A percentile compares a stretch with the other conserved stretches of the same genome.
phyloP scores from a whole-genome alignment of 2,888 invertebrate genomes.

The Aproaerema taeniolella region DNA sequence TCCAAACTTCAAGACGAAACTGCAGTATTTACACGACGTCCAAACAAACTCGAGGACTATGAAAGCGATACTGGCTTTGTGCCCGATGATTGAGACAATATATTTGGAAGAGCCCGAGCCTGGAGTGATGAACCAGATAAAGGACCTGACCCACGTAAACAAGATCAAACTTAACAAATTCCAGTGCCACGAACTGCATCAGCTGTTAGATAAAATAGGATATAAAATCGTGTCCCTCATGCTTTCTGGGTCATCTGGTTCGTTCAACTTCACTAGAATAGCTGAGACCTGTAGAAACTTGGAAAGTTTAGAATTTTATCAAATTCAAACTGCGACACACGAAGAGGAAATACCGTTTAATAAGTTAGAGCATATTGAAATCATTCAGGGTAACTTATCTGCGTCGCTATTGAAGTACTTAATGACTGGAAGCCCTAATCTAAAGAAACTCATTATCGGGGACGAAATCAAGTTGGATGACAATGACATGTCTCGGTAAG shows the following conservation, averaged over 20 bases:
- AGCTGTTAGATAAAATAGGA: constrained; percentile 75
- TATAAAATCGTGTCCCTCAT: constrained; percentile 74
- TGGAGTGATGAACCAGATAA: constrained; percentile 70
- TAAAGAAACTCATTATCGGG: constrained; percentile 80
- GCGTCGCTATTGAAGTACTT: constrained; percentile 77
- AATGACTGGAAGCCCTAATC: constrained; percentile 77
- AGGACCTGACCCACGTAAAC: constrained; percentile 63
- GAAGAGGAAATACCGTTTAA: constrained; percentile 76
- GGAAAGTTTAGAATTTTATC: constrained; percentile 80
- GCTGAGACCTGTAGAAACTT: constrained; percentile 78
- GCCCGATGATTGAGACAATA: constrained; percentile 80
- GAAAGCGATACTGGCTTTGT: constrained; percentile 77
- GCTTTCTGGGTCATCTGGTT: constrained; percentile 76
- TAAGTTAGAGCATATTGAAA: constrained; percentile 80
- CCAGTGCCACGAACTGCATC: constrained; percentile 78
- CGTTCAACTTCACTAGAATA: constrained; percentile 77
- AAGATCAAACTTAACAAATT: constrained; percentile 81
- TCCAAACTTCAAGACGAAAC: constrained; percentile 76
- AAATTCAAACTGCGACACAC: constrained; percentile 79
- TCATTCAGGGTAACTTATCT: constrained; percentile 80
- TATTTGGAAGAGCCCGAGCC: constrained; percentile 80
- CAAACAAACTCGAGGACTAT: constrained; percentile 78
- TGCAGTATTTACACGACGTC: constrained; percentile 82
- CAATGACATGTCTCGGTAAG: constrained; percentile 80
- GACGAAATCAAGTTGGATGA: constrained; percentile 82